These are phyloP conservation scores for Myiothlypis chrysogaster DNA, from an alignment of 2,797 vertebrate species.

Conservation along the genomic window DNA sequence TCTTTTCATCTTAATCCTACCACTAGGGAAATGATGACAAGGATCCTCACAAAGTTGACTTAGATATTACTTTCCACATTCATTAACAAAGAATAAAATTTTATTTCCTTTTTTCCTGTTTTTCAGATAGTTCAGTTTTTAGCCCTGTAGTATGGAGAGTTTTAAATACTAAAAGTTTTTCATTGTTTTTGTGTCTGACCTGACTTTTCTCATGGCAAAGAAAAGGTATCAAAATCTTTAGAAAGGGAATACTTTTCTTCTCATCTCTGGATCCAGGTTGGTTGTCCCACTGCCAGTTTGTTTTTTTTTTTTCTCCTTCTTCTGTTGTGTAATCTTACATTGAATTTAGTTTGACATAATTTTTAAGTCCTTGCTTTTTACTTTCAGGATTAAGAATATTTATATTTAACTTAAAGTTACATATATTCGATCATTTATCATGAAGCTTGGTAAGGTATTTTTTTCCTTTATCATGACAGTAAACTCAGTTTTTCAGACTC, in stretches of 20 bases:
- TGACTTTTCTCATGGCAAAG: neutral
- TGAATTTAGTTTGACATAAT: neutral
- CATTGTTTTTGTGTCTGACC: neutral
- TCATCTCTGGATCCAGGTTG: neutral
- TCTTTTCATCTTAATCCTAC: conserved; percentile 9
- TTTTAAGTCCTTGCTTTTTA: neutral
- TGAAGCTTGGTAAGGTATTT: neutral
- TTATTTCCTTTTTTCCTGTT: neutral
- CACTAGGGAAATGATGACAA: neutral
- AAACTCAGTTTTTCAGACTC: neutral
- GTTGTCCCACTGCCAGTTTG: neutral
- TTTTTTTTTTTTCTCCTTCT: neutral
- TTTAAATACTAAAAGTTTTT: neutral
- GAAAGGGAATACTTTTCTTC: neutral
- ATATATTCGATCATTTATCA: neutral
- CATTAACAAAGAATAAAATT: neutral
- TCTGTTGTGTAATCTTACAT: neutral
- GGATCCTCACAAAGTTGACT: neutral
- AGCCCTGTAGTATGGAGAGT: neutral
- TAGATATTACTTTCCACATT: neutral
- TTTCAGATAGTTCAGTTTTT: neutral
- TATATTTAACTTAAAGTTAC: neutral
- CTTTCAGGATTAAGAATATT: neutral
- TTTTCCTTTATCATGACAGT: neutral
- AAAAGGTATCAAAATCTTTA: neutral